Percentiles rank a stretch among this genome's conserved stretches.
phyloP scores from a whole-genome alignment of 1,140 invertebrate species.

The Bombus polaris region DNA sequence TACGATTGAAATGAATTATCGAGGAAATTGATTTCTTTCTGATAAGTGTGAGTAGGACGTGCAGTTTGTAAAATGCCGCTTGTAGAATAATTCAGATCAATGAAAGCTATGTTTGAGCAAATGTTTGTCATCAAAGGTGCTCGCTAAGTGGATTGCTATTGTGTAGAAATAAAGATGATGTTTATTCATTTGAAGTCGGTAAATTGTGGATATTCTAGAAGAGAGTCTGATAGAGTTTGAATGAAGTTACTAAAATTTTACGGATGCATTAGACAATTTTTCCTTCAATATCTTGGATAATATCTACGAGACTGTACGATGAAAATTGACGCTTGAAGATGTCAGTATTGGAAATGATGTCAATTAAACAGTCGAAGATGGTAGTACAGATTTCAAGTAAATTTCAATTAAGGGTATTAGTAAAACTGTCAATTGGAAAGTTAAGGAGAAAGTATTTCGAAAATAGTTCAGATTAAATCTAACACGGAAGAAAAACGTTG shows the following conservation, averaged over 20 bases:
- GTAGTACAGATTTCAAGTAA: no score
- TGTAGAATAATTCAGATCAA: neutral
- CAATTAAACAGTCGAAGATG: no score
- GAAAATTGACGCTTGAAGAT: neutral
- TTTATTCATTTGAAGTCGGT: neutral
- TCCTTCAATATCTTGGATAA: neutral
- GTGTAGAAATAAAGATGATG: neutral
- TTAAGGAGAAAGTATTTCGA: no score
- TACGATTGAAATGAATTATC: neutral
- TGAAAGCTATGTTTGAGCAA: neutral
- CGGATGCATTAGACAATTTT: neutral
- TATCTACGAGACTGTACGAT: neutral
- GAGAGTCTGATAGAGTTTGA: neutral
- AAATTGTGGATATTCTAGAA: neutral
- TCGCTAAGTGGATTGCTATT: neutral
- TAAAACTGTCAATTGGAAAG: no score
- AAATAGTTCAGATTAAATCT: no score
- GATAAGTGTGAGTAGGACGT: neutral
- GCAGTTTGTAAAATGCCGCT: neutral
- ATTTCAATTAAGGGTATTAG: no score
- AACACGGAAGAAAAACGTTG: neutral
- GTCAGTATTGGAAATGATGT: no score
- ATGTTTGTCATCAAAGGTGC: neutral
- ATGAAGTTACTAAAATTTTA: no score
- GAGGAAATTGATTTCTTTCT: neutral